phyloP scores from a whole-genome alignment of 2,797 vertebrate genomes.

The Mormyrops attenuatus region DNA sequence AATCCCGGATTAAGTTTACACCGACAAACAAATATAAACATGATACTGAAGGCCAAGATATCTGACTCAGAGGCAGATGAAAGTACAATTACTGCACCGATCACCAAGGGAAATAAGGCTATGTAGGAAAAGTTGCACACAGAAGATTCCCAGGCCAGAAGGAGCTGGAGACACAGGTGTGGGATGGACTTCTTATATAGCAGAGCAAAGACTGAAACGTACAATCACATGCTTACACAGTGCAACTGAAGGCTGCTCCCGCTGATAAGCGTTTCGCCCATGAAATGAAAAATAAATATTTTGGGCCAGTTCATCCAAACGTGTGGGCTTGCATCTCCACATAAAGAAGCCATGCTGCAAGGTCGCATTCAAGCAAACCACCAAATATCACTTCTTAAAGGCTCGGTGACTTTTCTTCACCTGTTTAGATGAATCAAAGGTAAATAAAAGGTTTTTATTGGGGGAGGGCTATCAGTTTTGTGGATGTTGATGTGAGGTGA shows the following conservation, averaged over 20 bases:
- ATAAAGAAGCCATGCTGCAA: neutral
- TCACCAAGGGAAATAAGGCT: conserved; percentile 10
- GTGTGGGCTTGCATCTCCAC: neutral
- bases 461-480: neutral
- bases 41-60: neutral
- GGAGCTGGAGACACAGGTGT: neutral
- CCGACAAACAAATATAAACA: neutral
- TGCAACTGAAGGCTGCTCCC: neutral
- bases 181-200: neutral
- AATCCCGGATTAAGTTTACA: neutral
- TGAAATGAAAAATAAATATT: neutral
- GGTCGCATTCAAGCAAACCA: neutral
- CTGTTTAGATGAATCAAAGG: neutral
- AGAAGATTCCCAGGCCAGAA: neutral
- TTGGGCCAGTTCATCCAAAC: neutral
- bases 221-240: neutral
- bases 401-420: neutral
- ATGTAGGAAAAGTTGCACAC: neutral
- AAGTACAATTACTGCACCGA: neutral
- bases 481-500: neutral
- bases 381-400: neutral
- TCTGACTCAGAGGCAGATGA: conserved; percentile 3
- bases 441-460: neutral
- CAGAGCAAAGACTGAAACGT: neutral
- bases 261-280: neutral